phyloP scores from a whole-genome alignment of 2,113 vertebrate species.

The Phoenicopterus ruber region DNA sequence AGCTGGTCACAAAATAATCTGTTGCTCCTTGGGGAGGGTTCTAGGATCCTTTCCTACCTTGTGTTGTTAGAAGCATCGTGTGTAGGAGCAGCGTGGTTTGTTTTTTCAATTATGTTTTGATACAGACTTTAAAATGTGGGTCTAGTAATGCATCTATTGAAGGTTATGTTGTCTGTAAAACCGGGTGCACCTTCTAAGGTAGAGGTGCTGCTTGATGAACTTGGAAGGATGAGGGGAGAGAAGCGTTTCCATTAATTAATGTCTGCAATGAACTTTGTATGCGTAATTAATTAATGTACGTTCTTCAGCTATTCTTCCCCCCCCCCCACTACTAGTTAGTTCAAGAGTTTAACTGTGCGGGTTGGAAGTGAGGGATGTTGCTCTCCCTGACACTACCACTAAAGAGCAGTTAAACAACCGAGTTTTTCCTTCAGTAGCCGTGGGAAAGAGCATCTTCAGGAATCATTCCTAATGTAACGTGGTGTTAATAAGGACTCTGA shows the following conservation, averaged over 20 bases:
- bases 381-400: neutral
- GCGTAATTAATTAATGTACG: neutral
- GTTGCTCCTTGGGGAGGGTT: neutral
- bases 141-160: fast-evolving
- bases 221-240: neutral
- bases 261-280: neutral
- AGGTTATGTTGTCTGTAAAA: neutral
- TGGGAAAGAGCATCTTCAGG: neutral
- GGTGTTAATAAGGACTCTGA: neutral
- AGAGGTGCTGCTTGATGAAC: neutral
- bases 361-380: neutral
- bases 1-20: neutral
- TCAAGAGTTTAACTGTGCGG: neutral
- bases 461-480: neutral
- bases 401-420: neutral
- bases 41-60: neutral
- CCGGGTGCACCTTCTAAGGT: neutral
- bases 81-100: neutral
- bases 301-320: neutral
- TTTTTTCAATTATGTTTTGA: neutral
- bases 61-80: neutral
- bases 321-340: neutral
- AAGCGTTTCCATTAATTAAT: neutral
- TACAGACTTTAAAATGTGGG: neutral
- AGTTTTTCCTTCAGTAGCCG: neutral